Conservation (phyloP, 2,888 invertebrate species). For the Cinara cedri region DNA sequence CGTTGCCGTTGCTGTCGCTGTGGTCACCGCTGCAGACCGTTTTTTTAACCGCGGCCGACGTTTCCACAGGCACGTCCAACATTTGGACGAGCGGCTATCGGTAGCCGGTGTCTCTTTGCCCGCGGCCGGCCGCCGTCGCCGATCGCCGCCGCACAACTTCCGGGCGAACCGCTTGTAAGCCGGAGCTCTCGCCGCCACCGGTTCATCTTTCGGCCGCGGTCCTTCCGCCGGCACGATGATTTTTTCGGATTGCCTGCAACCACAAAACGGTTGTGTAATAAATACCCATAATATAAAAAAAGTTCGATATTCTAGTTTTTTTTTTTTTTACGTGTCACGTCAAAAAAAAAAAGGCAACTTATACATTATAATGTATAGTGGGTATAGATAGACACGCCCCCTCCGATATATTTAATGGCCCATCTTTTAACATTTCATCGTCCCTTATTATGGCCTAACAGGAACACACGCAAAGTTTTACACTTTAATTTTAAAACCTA, state of each 20-base stretch:
- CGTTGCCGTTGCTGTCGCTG: neutral
- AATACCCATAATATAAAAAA: neutral
- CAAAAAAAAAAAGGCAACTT: neutral
- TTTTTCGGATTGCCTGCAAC: slow-evolving; percentile 30
- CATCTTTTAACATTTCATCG: slow-evolving; percentile 1
- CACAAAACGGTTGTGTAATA: neutral
- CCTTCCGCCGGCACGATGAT: slow-evolving; percentile 21
- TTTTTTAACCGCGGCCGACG: slow-evolving; percentile 42
- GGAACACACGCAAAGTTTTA: slow-evolving; percentile 37
- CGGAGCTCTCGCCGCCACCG: neutral
- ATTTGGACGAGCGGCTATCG: neutral
- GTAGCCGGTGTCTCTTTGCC: neutral
- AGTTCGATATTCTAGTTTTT: neutral
- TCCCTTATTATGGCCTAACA: neutral
- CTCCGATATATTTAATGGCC: slow-evolving; percentile 12
- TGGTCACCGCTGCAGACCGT: neutral
- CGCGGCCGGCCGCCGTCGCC: neutral
- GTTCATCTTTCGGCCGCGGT: neutral
- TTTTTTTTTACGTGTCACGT: neutral
- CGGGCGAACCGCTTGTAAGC: slow-evolving; percentile 33
- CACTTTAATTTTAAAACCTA: slow-evolving; percentile 7
- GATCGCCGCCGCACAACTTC: neutral
- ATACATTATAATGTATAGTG: neutral
- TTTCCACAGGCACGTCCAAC: slow-evolving; percentile 46
- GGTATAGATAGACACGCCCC: slow-evolving; percentile 29